A percentile compares a stretch with the other conserved stretches of the same genome.
Conservation (phyloP, 2,888 invertebrate genomes). For the Leptopterna dolabrata region DNA sequence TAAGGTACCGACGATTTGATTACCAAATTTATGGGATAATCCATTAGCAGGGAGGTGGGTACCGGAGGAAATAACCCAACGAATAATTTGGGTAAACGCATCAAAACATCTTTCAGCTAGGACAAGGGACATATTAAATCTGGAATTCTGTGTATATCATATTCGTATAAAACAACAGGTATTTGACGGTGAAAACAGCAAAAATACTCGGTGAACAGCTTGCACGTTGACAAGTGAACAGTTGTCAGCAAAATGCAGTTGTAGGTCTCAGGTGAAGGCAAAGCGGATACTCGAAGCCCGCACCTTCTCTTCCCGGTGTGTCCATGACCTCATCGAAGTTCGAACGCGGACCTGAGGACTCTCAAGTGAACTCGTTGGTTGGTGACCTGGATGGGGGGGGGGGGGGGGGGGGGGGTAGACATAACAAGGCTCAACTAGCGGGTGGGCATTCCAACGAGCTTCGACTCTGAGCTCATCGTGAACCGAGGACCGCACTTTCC, state of each 20-base stretch:
- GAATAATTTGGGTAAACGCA: no score
- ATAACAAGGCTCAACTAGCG: background rate
- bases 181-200: no score
- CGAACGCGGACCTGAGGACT: background rate
- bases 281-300: background rate
- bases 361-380: background rate
- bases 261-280: background rate
- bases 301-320: background rate
- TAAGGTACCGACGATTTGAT: no score
- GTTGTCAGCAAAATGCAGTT: background rate
- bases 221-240: background rate
- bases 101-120: no score
- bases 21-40: no score
- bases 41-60: no score
- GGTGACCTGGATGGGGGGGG: background rate
- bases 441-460: background rate
- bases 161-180: no score
- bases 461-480: background rate
- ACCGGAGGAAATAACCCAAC: no score
- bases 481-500: background rate
- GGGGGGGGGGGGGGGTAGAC: background rate
- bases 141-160: no score
- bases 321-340: background rate
- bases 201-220: no score
- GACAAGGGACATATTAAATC: no score